Evolutionary conservation across 2,113 vertebrate species (phyloP).

Genomic region (Psettodes erumei): DNA sequence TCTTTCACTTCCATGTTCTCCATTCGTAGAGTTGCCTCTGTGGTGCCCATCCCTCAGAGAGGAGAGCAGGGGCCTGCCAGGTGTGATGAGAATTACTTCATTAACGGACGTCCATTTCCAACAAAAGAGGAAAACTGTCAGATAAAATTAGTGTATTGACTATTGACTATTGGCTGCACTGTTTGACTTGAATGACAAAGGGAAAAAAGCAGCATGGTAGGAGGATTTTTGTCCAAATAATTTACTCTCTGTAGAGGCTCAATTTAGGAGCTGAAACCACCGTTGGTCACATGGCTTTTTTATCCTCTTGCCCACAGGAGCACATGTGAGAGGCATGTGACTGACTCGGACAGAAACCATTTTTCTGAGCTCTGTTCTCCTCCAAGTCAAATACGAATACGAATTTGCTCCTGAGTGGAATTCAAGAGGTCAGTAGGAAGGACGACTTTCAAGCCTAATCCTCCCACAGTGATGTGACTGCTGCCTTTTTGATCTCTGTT

Average conservation of each 20-base stretch:
- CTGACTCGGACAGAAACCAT: constrained; percentile 30
- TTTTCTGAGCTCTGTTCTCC: constrained; percentile 31
- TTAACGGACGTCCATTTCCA: constrained; percentile 7
- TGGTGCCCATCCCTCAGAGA: constrained; percentile 88
- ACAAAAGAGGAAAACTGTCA: neutral
- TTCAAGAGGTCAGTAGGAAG: constrained; percentile 37
- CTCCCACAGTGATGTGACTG: constrained; percentile 11
- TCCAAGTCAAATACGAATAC: constrained; percentile 61
- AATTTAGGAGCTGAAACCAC: constrained; percentile 36
- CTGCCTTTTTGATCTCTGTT: constrained; percentile 42
- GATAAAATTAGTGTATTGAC: neutral
- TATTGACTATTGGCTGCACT: neutral
- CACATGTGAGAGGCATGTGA: constrained; percentile 78
- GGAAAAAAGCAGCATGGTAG: neutral
- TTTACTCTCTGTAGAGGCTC: constrained; percentile 9
- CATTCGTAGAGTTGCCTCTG: constrained; percentile 90
- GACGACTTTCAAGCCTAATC: constrained; percentile 49
- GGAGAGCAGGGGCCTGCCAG: constrained; percentile 47
- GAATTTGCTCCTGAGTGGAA: constrained; percentile 38
- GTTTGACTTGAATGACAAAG: neutral
- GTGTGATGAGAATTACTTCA: neutral
- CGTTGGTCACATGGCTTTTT: constrained; percentile 59
- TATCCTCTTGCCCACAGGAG: constrained; percentile 34
- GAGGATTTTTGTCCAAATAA: constrained; percentile 22
- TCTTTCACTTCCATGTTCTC: constrained; percentile 93